These are phyloP conservation scores for Drosophila paranaensis DNA, from an alignment of 2,888 invertebrate species.

Conservation along the genomic window DNA sequence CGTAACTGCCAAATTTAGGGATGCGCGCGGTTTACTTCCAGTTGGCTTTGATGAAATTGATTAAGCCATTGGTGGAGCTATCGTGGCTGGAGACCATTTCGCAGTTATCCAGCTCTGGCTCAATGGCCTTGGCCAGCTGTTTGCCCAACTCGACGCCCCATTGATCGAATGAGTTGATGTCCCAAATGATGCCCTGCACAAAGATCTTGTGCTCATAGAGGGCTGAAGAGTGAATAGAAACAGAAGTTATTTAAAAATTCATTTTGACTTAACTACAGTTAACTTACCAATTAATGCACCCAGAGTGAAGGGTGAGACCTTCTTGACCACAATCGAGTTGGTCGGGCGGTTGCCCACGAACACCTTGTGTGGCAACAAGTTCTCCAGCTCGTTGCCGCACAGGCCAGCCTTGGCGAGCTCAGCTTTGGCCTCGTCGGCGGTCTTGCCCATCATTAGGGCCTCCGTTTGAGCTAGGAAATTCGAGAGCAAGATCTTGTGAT, in stretches of 20 bases:
- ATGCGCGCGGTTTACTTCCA: conserved; percentile 73
- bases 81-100: conserved; percentile 92
- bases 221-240: conserved; percentile 86
- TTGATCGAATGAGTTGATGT: conserved; percentile 99
- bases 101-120: conserved; percentile 93
- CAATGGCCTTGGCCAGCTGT: conserved; percentile 98
- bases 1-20: conserved; percentile 16
- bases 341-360: conserved; percentile 99
- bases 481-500: conserved; percentile 97
- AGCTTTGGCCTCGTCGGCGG: conserved; percentile 87
- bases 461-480: conserved; percentile 99
- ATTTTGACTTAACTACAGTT: background rate
- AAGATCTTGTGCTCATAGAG: conserved; percentile 99
- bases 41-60: conserved; percentile 95
- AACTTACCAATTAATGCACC: conserved; percentile 95
- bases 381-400: conserved; percentile 89
- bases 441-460: conserved; percentile 94
- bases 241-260: background rate
- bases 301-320: conserved; percentile 95
- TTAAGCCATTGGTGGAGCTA: conserved; percentile 97
- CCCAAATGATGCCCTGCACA: conserved; percentile 99
- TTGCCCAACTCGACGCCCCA: conserved; percentile 99
- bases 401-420: conserved; percentile 93
- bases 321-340: conserved; percentile 96
- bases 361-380: conserved; percentile 97